Conservation (phyloP, 2,113 vertebrate species). For the Gasterosteus nipponicus region DNA sequence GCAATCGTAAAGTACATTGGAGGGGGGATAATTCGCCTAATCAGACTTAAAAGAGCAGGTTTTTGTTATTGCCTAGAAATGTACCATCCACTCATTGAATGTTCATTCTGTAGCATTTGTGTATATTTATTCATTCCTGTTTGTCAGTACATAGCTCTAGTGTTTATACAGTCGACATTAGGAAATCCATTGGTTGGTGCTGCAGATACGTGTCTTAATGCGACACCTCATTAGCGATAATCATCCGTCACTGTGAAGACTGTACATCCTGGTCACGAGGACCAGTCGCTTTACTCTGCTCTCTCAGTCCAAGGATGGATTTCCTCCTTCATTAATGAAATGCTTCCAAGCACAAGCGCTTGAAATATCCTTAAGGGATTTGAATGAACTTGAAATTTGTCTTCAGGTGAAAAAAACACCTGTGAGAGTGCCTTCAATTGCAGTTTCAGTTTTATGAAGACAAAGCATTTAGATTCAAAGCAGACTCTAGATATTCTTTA, state of each 20-base stretch:
- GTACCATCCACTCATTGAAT: slow-evolving; percentile 42
- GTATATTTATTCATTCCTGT: slow-evolving; percentile 56
- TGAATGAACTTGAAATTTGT: slow-evolving; percentile 77
- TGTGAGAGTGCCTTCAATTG: slow-evolving; percentile 81
- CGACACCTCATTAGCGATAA: slow-evolving; percentile 62
- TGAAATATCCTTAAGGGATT: slow-evolving; percentile 66
- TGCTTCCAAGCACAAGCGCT: slow-evolving; percentile 72
- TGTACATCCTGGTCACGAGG: slow-evolving; percentile 70
- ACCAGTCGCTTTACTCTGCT: slow-evolving; percentile 58
- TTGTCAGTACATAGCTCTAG: slow-evolving; percentile 68
- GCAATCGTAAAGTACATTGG: slow-evolving; percentile 32
- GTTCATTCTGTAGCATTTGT: slow-evolving; percentile 56
- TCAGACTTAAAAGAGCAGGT: slow-evolving; percentile 40
- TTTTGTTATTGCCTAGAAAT: slow-evolving; percentile 39
- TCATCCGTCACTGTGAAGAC: slow-evolving; percentile 83
- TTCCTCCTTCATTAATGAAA: slow-evolving; percentile 61
- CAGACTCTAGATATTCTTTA: slow-evolving; percentile 47
- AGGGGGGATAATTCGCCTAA: slow-evolving; percentile 35
- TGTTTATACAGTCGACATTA: slow-evolving; percentile 72
- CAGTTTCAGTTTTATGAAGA: slow-evolving; percentile 69
- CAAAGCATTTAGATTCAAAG: slow-evolving; percentile 61
- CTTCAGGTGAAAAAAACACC: slow-evolving; percentile 68
- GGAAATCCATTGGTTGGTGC: slow-evolving; percentile 58
- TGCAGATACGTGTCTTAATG: slow-evolving; percentile 63
- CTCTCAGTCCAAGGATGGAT: slow-evolving; percentile 53